Percentiles rank a stretch among this genome's conserved stretches.
Conservation (phyloP, 2,888 invertebrate genomes). For the Malthinus flaveolus region DNA sequence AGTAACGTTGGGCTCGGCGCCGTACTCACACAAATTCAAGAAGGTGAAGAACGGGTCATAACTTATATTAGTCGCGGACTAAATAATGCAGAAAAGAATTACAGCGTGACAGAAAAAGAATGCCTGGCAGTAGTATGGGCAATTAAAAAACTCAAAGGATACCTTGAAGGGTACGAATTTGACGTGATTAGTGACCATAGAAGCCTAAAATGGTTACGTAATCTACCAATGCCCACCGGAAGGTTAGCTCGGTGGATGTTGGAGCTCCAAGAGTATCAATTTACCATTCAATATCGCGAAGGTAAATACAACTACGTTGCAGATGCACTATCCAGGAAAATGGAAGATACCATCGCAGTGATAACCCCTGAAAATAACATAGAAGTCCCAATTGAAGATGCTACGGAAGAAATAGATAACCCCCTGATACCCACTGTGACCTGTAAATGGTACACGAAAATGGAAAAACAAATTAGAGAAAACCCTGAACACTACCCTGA, state of each 20-base stretch:
- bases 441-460: too few relatives aligned
- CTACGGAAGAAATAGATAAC: too few relatives aligned
- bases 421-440: too few relatives aligned
- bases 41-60: background rate
- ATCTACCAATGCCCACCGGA: conserved; percentile 10
- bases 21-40: background rate
- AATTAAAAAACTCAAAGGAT: conserved; percentile 33
- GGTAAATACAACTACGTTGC: too few relatives aligned
- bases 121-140: conserved; percentile 38
- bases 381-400: too few relatives aligned
- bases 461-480: too few relatives aligned
- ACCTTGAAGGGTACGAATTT: conserved; percentile 34
- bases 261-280: background rate
- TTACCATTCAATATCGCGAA: too few relatives aligned
- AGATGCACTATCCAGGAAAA: too few relatives aligned
- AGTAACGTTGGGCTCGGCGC: background rate
- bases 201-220: conserved; percentile 28
- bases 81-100: background rate
- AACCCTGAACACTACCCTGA: too few relatives aligned
- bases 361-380: too few relatives aligned
- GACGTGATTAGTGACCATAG: conserved; percentile 37
- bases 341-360: too few relatives aligned
- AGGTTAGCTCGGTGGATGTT: conserved; percentile 27
- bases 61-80: background rate
- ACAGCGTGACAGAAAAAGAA: conserved; percentile 29